Percentiles rank a stretch among this genome's conserved stretches.
phyloP scores from a whole-genome alignment of 1,140 invertebrate genomes.

The Proales similis region DNA sequence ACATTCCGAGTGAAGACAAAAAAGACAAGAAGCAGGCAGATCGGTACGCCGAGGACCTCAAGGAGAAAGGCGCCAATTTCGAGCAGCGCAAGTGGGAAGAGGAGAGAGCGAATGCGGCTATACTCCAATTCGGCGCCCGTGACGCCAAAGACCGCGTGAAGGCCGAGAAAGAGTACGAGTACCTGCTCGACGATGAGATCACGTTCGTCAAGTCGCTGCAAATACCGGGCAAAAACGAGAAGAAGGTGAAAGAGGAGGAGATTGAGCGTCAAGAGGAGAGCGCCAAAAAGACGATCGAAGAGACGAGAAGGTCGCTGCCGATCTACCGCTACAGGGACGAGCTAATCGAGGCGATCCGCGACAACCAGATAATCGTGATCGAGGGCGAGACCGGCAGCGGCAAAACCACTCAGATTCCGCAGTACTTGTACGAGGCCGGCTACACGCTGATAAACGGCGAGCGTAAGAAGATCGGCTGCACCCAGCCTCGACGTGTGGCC shows the following conservation, averaged over 20 bases:
- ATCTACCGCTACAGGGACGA: constrained; percentile 86
- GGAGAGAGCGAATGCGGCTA: constrained; percentile 85
- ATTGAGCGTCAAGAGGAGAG: constrained; percentile 56
- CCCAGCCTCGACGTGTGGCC: constrained; percentile 69
- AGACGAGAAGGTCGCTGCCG: constrained; percentile 84
- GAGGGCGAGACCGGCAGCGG: constrained; percentile 92
- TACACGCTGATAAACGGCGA: constrained; percentile 47
- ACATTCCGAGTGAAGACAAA: constrained; percentile 71
- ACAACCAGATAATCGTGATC: constrained; percentile 87
- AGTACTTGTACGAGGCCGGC: constrained; percentile 83
- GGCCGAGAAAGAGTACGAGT: constrained; percentile 74
- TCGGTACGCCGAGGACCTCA: constrained; percentile 77
- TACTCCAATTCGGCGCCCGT: constrained; percentile 84
- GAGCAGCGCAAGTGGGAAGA: constrained; percentile 98
- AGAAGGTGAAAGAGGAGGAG: constrained; percentile 46
- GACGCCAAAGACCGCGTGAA: constrained; percentile 61
- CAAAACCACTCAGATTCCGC: constrained; percentile 97
- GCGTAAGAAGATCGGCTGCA: constrained; percentile 71
- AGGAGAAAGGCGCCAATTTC: constrained; percentile 74
- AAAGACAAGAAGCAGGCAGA: constrained; percentile 54
- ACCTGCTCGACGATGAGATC: constrained; percentile 85
- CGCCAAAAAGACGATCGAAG: constrained; percentile 73
- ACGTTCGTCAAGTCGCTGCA: constrained; percentile 90
- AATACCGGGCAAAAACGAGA: constrained; percentile 63
- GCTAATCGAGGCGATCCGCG: constrained; percentile 73